These are phyloP conservation scores for Hydrozoanthus tunicans DNA, from an alignment of 64 coral and sea anemone species.

Conservation along the genomic window DNA sequence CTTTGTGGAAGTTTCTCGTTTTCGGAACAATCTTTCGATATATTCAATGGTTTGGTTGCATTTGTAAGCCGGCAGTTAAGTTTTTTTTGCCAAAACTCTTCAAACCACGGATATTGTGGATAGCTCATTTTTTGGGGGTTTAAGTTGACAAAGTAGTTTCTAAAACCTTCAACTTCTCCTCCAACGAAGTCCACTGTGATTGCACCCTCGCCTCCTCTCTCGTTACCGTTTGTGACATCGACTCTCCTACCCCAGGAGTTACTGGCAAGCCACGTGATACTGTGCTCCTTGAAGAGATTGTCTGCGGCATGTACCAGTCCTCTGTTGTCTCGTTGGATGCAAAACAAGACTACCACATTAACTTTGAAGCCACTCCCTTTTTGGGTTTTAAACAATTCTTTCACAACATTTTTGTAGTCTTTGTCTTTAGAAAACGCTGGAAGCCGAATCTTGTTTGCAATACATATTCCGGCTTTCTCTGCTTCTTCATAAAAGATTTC, in stretches of 20 bases:
- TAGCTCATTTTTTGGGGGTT: constrained; percentile 38
- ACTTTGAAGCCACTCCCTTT: constrained; percentile 38
- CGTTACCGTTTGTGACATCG: constrained; percentile 72
- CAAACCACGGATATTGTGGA: constrained; percentile 62
- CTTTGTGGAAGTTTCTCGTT: constrained; percentile 46
- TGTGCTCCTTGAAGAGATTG: constrained; percentile 40
- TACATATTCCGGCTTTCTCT: constrained; percentile 68
- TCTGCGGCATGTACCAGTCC: constrained; percentile 74
- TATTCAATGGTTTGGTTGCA: constrained; percentile 20
- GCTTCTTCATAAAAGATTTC: constrained; percentile 80
- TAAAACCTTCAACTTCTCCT: constrained; percentile 74
- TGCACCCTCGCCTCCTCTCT: constrained; percentile 69
- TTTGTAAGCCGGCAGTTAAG: constrained; percentile 56
- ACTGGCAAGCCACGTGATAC: constrained; percentile 77
- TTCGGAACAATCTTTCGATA: constrained; percentile 32
- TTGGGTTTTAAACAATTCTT: constrained; percentile 42
- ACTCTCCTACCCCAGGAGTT: constrained; percentile 89
- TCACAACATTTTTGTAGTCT: constrained; percentile 54
- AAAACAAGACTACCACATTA: constrained; percentile 80
- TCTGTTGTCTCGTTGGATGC: constrained; percentile 84
- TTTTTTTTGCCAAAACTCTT: constrained; percentile 80
- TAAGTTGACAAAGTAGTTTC: constrained; percentile 61
- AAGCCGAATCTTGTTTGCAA: constrained; percentile 72
- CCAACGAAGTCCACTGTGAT: constrained; percentile 83
- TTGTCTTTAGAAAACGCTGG: constrained; percentile 60